phyloP scores from a whole-genome alignment of 2,113 vertebrate species.

The Cettia cetti region DNA sequence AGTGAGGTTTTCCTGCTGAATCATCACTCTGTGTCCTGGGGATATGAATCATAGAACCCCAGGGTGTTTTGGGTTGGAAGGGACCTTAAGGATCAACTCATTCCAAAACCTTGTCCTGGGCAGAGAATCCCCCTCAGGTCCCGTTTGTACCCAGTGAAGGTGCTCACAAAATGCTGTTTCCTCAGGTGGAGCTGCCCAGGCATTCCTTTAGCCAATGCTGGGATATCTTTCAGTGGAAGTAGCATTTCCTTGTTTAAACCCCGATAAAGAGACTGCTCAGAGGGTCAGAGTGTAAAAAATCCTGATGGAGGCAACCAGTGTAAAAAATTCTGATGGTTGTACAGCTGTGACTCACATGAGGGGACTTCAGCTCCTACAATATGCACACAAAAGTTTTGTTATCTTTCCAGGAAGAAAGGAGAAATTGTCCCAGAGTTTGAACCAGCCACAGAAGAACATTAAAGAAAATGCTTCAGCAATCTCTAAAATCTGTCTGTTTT shows the following conservation, averaged over 20 bases:
- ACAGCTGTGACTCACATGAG: not conserved
- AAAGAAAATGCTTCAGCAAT: not conserved
- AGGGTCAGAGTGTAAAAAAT: not conserved
- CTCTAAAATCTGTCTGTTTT: not conserved
- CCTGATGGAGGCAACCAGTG: not conserved
- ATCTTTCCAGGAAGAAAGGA: not conserved
- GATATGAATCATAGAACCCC: not conserved
- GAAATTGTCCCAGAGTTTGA: not conserved
- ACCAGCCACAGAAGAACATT: not conserved
- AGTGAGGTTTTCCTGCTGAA: not conserved
- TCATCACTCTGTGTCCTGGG: not conserved
- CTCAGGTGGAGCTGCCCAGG: not conserved
- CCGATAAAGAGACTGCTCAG: not conserved
- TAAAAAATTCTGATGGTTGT: not conserved
- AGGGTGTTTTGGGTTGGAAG: not conserved
- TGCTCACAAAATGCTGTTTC: not conserved
- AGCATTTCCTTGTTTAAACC: not conserved
- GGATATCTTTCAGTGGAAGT: not conserved
- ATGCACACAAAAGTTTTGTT: not conserved
- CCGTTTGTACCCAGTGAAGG: accelerated
- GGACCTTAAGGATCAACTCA: not conserved
- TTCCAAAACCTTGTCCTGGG: not conserved
- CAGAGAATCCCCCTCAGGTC: not conserved
- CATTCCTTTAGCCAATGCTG: not conserved
- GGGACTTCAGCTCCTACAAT: accelerated